Conservation (phyloP, 1,140 invertebrate species). For the Formica selysi region DNA sequence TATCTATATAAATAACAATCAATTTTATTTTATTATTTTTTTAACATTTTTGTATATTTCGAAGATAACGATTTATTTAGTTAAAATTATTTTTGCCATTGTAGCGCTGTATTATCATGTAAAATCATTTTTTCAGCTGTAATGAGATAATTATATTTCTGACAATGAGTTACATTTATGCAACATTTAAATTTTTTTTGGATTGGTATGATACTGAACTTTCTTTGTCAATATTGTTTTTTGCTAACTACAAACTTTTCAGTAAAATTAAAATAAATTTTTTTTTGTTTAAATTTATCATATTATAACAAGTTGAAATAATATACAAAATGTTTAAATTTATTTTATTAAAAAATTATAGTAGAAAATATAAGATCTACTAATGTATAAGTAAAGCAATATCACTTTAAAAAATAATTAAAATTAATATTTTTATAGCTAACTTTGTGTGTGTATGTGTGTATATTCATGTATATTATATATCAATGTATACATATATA, state of each 20-base stretch:
- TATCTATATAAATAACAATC: neutral
- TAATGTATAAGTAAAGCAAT: neutral
- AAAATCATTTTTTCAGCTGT: neutral
- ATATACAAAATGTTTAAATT: neutral
- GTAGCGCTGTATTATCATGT: neutral
- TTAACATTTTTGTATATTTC: neutral
- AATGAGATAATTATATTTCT: neutral
- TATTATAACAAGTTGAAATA: neutral
- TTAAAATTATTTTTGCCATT: neutral
- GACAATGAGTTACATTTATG: neutral
- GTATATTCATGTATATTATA: too few relatives aligned
- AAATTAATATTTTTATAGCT: neutral
- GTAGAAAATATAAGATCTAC: neutral
- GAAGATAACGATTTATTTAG: neutral
- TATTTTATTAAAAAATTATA: slow-evolving; percentile 1
- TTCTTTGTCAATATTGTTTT: neutral
- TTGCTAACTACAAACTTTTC: neutral
- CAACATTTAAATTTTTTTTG: neutral
- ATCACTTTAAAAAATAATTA: neutral
- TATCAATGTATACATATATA: neutral
- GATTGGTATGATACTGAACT: neutral
- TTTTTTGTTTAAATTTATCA: neutral
- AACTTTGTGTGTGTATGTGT: neutral
- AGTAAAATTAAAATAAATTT: neutral
- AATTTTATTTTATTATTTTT: slow-evolving; percentile 19